A percentile compares a stretch with the other conserved stretches of the same genome.
phyloP scores from a whole-genome alignment of 1,140 invertebrate species.

The Centruroides sculpturatus region DNA sequence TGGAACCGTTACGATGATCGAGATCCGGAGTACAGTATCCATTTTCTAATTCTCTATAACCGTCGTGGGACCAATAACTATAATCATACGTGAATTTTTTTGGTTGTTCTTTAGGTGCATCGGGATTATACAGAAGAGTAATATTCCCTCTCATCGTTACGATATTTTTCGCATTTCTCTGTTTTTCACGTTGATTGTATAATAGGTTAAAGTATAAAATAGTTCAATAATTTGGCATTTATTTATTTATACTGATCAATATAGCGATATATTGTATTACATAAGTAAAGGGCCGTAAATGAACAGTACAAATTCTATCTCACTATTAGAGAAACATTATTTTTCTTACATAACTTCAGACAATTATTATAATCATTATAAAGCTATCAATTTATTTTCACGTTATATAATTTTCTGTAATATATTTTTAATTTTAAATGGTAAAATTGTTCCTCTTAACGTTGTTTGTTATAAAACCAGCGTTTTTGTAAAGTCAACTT shows the following conservation, averaged over 20 bases:
- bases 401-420: too few relatives aligned
- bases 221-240: not conserved
- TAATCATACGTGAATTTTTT: conserved; percentile 43
- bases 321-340: too few relatives aligned
- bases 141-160: conserved; percentile 39
- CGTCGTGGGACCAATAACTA: conserved; percentile 49
- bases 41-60: conserved; percentile 32
- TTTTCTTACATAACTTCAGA: too few relatives aligned
- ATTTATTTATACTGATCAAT: too few relatives aligned
- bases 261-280: too few relatives aligned
- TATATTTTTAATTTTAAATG: too few relatives aligned
- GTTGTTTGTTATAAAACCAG: not conserved
- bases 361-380: too few relatives aligned
- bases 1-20: conserved; percentile 28
- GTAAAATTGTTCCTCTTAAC: too few relatives aligned
- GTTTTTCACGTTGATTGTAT: conserved; percentile 40
- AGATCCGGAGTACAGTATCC: conserved; percentile 35
- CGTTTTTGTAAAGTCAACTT: not conserved
- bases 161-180: conserved; percentile 37
- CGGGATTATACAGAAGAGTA: conserved; percentile 38
- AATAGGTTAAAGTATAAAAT: conserved; percentile 3
- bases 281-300: too few relatives aligned
- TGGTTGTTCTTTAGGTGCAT: conserved; percentile 28
- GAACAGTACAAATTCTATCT: too few relatives aligned
- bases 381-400: too few relatives aligned